Conservation (phyloP, 2,113 vertebrate genomes). For the Hystrix brachyura region DNA sequence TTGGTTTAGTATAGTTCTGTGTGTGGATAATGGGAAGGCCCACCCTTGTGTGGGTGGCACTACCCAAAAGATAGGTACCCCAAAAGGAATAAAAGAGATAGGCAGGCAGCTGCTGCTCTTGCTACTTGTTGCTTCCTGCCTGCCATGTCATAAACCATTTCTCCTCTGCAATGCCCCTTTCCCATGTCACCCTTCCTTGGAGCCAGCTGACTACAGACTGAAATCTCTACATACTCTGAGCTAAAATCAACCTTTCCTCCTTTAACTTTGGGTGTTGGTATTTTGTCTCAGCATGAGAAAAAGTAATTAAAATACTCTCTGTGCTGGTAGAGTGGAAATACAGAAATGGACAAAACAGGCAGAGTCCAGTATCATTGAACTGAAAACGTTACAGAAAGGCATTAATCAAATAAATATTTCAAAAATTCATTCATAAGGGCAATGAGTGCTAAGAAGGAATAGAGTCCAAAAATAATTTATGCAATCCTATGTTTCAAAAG, state of each 20-base stretch:
- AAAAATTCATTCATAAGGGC: conserved; percentile 26
- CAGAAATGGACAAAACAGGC: background rate
- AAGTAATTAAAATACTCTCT: background rate
- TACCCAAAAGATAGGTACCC: background rate
- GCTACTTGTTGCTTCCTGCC: background rate
- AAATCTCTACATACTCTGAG: background rate
- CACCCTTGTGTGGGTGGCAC: background rate
- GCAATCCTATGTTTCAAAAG: background rate
- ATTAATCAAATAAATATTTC: conserved; percentile 52
- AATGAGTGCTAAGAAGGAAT: conserved; percentile 36
- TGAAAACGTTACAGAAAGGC: conserved; percentile 43
- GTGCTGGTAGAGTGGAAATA: background rate
- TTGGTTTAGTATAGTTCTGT: background rate
- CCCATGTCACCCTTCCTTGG: background rate
- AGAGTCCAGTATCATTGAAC: background rate
- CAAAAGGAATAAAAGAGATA: background rate
- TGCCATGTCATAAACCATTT: background rate
- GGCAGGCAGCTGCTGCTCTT: background rate
- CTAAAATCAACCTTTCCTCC: background rate
- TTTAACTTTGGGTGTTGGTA: background rate
- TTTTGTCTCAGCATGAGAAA: background rate
- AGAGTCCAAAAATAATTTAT: conserved; percentile 52
- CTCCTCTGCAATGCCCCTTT: background rate
- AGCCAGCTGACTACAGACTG: background rate
- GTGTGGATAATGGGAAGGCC: background rate